These are phyloP conservation scores for Podargus strigoides DNA, from an alignment of 2,797 vertebrate genomes.

Conservation along the genomic window DNA sequence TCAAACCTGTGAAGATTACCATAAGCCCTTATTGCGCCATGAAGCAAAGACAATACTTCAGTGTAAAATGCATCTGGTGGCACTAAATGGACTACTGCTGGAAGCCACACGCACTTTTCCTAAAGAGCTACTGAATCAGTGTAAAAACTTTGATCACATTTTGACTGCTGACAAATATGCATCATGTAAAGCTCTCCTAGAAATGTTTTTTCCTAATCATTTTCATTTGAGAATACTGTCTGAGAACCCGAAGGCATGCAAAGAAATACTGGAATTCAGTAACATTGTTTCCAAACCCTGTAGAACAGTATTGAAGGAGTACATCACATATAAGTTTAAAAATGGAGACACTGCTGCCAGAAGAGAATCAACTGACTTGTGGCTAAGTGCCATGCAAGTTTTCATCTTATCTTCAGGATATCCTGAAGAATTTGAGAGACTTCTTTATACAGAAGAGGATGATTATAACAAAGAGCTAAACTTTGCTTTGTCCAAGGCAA, in stretches of 20 bases:
- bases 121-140: conserved; percentile 50
- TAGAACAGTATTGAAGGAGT: conserved; percentile 62
- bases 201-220: conserved; percentile 72
- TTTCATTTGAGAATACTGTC: conserved; percentile 78
- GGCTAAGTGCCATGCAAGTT: conserved; percentile 73
- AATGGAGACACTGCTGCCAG: conserved; percentile 28
- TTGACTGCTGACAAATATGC: conserved; percentile 51
- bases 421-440: conserved; percentile 72
- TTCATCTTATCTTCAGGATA: conserved; percentile 70
- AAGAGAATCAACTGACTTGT: conserved; percentile 78
- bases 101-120: conserved; percentile 66
- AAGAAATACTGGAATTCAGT: conserved; percentile 61
- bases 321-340: conserved; percentile 60
- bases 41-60: conserved; percentile 70
- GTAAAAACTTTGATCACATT: conserved; percentile 56
- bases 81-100: conserved; percentile 72
- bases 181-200: conserved; percentile 67
- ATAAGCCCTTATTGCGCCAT: conserved; percentile 56
- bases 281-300: conserved; percentile 41
- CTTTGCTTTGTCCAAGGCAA: background rate
- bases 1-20: conserved; percentile 65
- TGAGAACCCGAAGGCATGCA: conserved; percentile 69
- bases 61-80: conserved; percentile 71
- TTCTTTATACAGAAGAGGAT: conserved; percentile 74
- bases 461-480: conserved; percentile 67